A percentile compares a stretch with the other conserved stretches of the same genome.
phyloP scores from a whole-genome alignment of 2,797 vertebrate genomes.

The Myiothlypis coronata region DNA sequence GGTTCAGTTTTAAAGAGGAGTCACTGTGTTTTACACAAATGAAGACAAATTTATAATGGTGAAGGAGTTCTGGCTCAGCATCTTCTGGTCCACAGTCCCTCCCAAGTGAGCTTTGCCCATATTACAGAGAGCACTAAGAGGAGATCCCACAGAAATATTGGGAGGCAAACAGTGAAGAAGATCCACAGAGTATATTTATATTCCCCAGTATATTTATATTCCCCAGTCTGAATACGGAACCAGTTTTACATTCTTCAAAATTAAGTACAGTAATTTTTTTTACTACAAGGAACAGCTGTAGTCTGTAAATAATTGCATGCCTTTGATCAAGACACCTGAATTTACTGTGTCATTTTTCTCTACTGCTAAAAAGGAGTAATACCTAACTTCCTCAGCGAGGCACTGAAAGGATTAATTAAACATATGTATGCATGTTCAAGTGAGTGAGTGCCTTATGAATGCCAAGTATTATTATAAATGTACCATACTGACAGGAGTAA shows the following conservation, averaged over 20 bases:
- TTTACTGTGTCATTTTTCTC: background rate
- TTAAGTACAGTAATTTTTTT: background rate
- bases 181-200: background rate
- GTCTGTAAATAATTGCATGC: conserved; percentile 18
- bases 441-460: background rate
- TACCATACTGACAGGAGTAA: background rate
- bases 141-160: background rate
- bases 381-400: background rate
- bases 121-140: background rate
- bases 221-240: background rate
- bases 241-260: background rate
- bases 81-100: background rate
- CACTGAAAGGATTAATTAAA: conserved; percentile 22
- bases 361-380: background rate
- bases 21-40: background rate
- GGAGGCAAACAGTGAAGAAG: background rate
- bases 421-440: background rate
- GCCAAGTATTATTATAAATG: background rate
- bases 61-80: background rate
- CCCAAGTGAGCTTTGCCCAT: background rate
- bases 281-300: background rate
- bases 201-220: background rate
- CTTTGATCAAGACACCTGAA: conserved; percentile 27
- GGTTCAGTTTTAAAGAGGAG: background rate
- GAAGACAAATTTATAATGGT: background rate